These are phyloP conservation scores for Melinaea marsaeus DNA, from an alignment of 2,888 invertebrate species.

Conservation along the genomic window DNA sequence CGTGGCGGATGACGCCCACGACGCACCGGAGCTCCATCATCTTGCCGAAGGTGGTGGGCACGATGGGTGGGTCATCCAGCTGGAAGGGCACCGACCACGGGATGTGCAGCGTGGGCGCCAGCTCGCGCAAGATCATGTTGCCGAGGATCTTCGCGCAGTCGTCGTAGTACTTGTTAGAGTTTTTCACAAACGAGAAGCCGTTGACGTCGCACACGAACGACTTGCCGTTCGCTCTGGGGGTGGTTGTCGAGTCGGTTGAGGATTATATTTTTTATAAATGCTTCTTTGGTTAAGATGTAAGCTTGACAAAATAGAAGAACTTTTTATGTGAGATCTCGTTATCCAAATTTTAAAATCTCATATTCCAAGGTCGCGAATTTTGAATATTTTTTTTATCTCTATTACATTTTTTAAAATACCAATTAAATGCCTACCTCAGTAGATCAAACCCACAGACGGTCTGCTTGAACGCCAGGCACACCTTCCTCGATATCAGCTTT, in stretches of 20 bases:
- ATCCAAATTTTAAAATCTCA: too few species aligned
- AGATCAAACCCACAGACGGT: slow-evolving; percentile 99
- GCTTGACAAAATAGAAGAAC: too few species aligned
- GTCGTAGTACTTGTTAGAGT: slow-evolving; percentile 99
- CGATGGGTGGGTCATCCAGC: slow-evolving; percentile 98
- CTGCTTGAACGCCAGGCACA: slow-evolving; percentile 97
- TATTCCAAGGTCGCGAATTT: too few species aligned
- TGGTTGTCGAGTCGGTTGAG: not conserved
- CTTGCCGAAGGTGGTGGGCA: slow-evolving; percentile 98
- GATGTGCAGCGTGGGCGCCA: slow-evolving; percentile 97
- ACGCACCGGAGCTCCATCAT: slow-evolving; percentile 96
- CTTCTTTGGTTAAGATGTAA: too few species aligned
- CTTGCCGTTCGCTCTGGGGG: slow-evolving; percentile 94
- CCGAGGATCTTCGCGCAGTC: slow-evolving; percentile 99
- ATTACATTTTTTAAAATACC: not conserved
- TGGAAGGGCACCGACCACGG: slow-evolving; percentile 99
- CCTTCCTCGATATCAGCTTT: slow-evolving; percentile 98
- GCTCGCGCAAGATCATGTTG: slow-evolving; percentile 96
- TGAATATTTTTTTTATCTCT: too few species aligned
- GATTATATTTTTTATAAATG: not conserved
- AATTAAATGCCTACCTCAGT: slow-evolving; percentile 78
- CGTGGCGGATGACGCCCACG: slow-evolving; percentile 97
- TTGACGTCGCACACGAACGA: slow-evolving; percentile 99
- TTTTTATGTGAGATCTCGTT: too few species aligned
- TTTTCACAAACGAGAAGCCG: slow-evolving; percentile 99